Conservation (phyloP, 1,140 invertebrate genomes). For the Drosophila grimshawi region DNA sequence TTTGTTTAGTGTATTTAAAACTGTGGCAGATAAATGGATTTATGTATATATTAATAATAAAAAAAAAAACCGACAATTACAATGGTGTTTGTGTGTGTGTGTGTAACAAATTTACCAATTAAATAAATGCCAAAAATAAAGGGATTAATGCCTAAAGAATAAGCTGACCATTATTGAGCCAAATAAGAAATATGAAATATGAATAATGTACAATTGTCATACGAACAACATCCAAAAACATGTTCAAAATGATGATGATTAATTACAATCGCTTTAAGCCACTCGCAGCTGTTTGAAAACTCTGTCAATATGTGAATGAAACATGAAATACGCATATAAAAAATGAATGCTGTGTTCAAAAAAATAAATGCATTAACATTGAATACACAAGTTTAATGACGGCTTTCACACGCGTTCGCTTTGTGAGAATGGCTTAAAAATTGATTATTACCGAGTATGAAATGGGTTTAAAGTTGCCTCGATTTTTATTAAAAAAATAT, state of each 20-base stretch:
- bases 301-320: neutral
- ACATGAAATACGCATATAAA: too few relatives aligned
- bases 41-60: slow-evolving; percentile 72
- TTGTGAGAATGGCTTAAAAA: too few relatives aligned
- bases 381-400: too few relatives aligned
- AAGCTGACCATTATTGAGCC: slow-evolving; percentile 58
- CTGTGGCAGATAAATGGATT: slow-evolving; percentile 59
- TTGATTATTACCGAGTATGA: too few relatives aligned
- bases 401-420: too few relatives aligned
- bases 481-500: too few relatives aligned
- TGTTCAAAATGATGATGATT: slow-evolving; percentile 4
- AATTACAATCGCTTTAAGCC: slow-evolving; percentile 24
- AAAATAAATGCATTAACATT: too few relatives aligned
- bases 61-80: slow-evolving; percentile 52
- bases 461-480: too few relatives aligned
- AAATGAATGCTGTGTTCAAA: too few relatives aligned
- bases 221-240: neutral
- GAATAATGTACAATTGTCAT: too few relatives aligned
- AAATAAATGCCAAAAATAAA: slow-evolving; percentile 75
- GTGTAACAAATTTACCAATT: slow-evolving; percentile 75
- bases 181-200: slow-evolving; percentile 54
- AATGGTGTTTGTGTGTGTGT: slow-evolving; percentile 44
- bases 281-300: slow-evolving; percentile 11
- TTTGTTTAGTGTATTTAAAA: slow-evolving; percentile 28
- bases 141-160: slow-evolving; percentile 60